A percentile compares a stretch with the other conserved stretches of the same genome.
Evolutionary conservation across 2,113 vertebrate genomes (phyloP).

Genomic region (Lontra canadensis): DNA sequence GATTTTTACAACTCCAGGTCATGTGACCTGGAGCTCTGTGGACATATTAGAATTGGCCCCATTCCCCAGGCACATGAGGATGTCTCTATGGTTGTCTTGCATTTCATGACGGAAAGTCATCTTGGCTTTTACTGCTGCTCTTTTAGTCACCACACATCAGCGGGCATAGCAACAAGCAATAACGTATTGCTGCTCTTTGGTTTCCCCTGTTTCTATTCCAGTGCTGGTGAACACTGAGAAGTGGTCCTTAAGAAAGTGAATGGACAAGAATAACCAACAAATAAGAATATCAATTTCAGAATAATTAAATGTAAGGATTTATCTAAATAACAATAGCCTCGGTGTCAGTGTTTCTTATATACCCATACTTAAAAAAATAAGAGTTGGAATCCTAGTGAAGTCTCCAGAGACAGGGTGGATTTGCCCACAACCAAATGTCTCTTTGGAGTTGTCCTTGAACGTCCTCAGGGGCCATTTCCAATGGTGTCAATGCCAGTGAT

Average conservation of each 20-base stretch:
- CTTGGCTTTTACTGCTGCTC: background rate
- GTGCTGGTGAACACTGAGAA: background rate
- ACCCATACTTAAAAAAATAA: background rate
- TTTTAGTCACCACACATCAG: background rate
- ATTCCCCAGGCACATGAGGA: background rate
- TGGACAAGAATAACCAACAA: background rate
- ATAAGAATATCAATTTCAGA: background rate
- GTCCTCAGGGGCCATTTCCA: background rate
- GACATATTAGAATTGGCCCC: background rate
- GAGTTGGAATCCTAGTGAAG: background rate
- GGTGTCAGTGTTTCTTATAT: background rate
- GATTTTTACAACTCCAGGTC: constrained; percentile 81
- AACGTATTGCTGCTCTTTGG: background rate
- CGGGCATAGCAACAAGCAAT: background rate
- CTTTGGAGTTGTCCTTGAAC: background rate
- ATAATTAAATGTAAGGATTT: background rate
- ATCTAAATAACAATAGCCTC: background rate
- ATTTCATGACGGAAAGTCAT: background rate
- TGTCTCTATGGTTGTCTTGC: background rate
- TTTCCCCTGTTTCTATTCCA: background rate
- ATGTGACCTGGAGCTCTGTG: constrained; percentile 69
- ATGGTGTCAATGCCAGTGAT: background rate
- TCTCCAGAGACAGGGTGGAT: background rate
- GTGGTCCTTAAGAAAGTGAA: background rate
- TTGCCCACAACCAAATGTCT: background rate